Percentiles rank a stretch among this genome's conserved stretches.
Conservation (phyloP, 2,113 vertebrate genomes). For the Serinus canaria region DNA sequence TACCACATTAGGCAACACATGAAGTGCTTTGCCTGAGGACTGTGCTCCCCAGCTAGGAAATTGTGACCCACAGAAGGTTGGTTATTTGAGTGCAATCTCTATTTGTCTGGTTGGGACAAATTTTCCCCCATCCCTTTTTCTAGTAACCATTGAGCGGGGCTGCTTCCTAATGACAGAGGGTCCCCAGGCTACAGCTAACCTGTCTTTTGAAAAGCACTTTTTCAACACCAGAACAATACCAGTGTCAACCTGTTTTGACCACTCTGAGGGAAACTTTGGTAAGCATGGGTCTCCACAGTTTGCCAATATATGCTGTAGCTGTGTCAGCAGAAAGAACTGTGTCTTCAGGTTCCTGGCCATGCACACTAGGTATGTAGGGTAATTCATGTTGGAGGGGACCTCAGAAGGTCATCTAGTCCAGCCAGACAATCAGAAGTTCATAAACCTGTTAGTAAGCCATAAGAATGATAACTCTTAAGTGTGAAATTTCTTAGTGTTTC, state of each 20-base stretch:
- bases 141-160: neutral
- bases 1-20: neutral
- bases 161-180: neutral
- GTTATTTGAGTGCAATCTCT: neutral
- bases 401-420: neutral
- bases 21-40: neutral
- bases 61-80: neutral
- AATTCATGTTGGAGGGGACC: neutral
- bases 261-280: neutral
- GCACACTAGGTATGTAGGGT: neutral
- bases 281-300: neutral
- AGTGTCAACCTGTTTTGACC: neutral
- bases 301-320: neutral
- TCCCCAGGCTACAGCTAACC: neutral
- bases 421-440: neutral
- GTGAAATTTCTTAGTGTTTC: neutral
- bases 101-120: neutral
- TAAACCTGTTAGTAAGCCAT: neutral
- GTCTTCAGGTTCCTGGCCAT: neutral
- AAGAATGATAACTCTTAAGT: neutral
- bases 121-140: neutral
- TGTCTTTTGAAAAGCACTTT: neutral
- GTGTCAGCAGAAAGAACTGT: neutral
- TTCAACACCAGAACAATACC: neutral
- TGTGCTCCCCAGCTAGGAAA: neutral